Base-by-base conservation (phyloP, 2,797 vertebrate genomes). In the Bovichtus variegatus region DNA sequence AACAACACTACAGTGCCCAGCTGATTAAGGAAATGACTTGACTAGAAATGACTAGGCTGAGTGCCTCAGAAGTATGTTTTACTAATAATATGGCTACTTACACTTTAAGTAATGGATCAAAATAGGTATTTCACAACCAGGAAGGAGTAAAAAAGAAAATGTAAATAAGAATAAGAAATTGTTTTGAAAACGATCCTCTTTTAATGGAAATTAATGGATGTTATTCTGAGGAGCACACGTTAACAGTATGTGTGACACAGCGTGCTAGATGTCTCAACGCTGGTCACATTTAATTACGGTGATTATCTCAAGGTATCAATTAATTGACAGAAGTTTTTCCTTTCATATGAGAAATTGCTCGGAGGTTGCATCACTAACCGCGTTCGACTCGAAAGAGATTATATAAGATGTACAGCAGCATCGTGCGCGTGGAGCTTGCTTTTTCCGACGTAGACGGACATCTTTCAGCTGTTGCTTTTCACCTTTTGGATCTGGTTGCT, bases 251-350 rank as follows among this genome's bases (percentile, higher is more conserved):
- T 57, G n/a, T 46, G 46, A 47, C 21, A 54, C 19, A 19, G 29
- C 29, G 21, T 8, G 31, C 18, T 41, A 27, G 40, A 44, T 27
- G 46, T 31, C 44, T 58, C 29, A 46, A 41, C 27, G 15, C 25
- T 2, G 27, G 40, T 55, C 47, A 21, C 11, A 15, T 64, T 58
- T 61, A 51, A 84, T 55, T 21, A 40, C 27, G 31, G 47, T 29
- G 13, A 70, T 76, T 61, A 64, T 82, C 25, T 65, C 11, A 62
- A 59, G 59, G 55, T 72, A 68, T 62, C 23, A 71, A 54, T 69
- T 66, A 12, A n/a, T 65, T 61, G 5, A 36, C 25, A 31, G 46
- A 67, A 8, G n/a, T 50, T 31, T 16, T 38, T 27, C 43, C 21
- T 58, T 41, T 3, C 19, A 4, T 2, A 9, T 65, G 2, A 21